phyloP scores from a whole-genome alignment of 2,888 invertebrate species.

The Apodemia duryi region DNA sequence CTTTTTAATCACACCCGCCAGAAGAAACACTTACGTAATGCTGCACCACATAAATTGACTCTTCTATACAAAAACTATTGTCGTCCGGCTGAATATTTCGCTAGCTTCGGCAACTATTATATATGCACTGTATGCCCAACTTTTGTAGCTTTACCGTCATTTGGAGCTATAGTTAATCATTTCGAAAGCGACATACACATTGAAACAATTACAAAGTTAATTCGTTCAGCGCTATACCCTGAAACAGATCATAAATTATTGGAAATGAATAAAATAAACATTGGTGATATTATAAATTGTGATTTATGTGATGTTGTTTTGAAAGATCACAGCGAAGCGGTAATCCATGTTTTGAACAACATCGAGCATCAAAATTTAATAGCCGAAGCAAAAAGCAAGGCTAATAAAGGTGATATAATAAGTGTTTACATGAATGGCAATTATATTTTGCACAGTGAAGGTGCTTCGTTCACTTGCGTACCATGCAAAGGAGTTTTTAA shows the following conservation, averaged over 20 bases:
- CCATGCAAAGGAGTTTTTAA: slow-evolving; percentile 56
- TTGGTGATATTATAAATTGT: slow-evolving; percentile 44
- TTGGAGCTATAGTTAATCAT: slow-evolving; percentile 64
- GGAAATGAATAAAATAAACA: slow-evolving; percentile 43
- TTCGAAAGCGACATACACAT: slow-evolving; percentile 59
- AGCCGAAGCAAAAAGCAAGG: slow-evolving; percentile 43
- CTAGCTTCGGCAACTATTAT: slow-evolving; percentile 70
- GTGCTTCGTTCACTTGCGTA: slow-evolving; percentile 52
- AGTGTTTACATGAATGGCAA: slow-evolving; percentile 67
- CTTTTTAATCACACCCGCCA: slow-evolving; percentile 71
- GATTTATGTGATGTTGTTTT: slow-evolving; percentile 49
- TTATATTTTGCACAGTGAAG: slow-evolving; percentile 60
- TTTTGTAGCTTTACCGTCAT: slow-evolving; percentile 58
- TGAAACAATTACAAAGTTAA: slow-evolving; percentile 53
- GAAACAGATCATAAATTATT: slow-evolving; percentile 48
- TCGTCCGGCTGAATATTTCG: slow-evolving; percentile 64
- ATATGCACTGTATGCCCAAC: slow-evolving; percentile 61
- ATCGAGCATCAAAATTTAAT: slow-evolving; percentile 54
- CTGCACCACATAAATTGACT: slow-evolving; percentile 60
- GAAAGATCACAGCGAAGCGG: slow-evolving; percentile 42
- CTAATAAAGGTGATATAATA: slow-evolving; percentile 61
- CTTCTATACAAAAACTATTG: slow-evolving; percentile 64
- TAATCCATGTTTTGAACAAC: slow-evolving; percentile 52
- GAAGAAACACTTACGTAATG: slow-evolving; percentile 69
- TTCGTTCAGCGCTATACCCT: slow-evolving; percentile 51